phyloP scores from a whole-genome alignment of 2,113 vertebrate genomes.

The Ageneiosus marmoratus region DNA sequence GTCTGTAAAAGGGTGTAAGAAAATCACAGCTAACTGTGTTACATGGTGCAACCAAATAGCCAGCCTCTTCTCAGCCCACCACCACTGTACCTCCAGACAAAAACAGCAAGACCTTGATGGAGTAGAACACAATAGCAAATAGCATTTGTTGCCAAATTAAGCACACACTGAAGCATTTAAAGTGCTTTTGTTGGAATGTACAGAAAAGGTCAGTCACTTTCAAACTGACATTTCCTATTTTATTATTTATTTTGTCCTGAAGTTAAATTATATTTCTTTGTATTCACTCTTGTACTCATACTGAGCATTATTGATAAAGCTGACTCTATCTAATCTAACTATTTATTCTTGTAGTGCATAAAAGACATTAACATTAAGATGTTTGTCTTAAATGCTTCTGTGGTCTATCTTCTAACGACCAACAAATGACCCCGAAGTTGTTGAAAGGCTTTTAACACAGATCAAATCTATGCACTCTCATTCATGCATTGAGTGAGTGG shows the following conservation, averaged over 20 bases:
- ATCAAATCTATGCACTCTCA: not conserved
- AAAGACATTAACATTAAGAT: not conserved
- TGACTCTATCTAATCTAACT: too few relatives aligned
- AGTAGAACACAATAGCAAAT: constrained; percentile 35
- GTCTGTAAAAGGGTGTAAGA: constrained; percentile 35
- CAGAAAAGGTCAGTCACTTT: not conserved
- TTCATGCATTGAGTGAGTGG: not conserved
- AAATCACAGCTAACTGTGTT: constrained; percentile 42
- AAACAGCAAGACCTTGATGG: constrained; percentile 38
- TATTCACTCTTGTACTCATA: too few relatives aligned
- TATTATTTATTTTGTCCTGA: not conserved
- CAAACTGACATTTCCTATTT: not conserved
- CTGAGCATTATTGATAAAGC: too few relatives aligned
- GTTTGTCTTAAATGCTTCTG: constrained; percentile 2
- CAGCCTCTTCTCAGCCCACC: constrained; percentile 3
- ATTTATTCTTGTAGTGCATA: not conserved
- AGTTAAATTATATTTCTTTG: not conserved
- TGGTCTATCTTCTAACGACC: not conserved
- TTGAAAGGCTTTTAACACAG: constrained; percentile 12
- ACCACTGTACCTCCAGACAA: constrained; percentile 25
- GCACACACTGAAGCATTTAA: constrained; percentile 5
- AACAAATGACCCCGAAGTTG: constrained; percentile 9
- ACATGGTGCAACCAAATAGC: constrained; percentile 32
- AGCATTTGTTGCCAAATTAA: constrained; percentile 31
- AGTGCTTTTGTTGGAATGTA: not conserved